A percentile compares a stretch with the other conserved stretches of the same genome.
These are phyloP conservation scores for Echeneis naucrates DNA, from an alignment of 2,797 vertebrate genomes.

Conservation along the genomic window DNA sequence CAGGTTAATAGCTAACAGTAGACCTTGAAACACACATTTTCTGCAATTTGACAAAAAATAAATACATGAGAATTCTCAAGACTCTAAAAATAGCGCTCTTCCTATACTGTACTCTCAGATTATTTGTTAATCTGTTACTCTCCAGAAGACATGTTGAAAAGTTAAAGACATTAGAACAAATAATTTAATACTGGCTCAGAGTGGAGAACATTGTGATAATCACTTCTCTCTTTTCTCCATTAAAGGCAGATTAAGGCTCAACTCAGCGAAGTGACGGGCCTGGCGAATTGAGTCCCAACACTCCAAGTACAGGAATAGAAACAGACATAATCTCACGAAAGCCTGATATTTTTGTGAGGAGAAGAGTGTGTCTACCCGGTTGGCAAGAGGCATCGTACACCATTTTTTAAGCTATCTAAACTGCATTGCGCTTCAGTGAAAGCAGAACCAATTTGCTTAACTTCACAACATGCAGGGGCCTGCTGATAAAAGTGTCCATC, in stretches of 20 bases:
- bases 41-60: constrained; percentile 3
- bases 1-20: constrained; percentile 43
- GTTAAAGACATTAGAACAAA: constrained; percentile 73
- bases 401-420: constrained; percentile 79
- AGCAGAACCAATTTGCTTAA: constrained; percentile 88
- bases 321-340: constrained; percentile 86
- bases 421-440: constrained; percentile 74
- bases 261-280: constrained; percentile 83
- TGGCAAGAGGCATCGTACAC: constrained; percentile 81
- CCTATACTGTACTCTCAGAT: constrained; percentile 43
- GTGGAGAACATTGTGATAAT: constrained; percentile 76
- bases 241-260: constrained; percentile 85
- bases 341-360: constrained; percentile 82
- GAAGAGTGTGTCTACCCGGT: constrained; percentile 77
- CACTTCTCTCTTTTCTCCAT: constrained; percentile 74
- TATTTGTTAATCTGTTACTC: constrained; percentile 67
- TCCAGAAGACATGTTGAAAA: constrained; percentile 63
- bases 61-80: constrained; percentile 34
- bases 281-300: constrained; percentile 81
- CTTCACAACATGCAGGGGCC: constrained; percentile 76
- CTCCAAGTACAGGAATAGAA: constrained; percentile 80
- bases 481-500: constrained; percentile 76
- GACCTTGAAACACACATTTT: constrained; percentile 35
- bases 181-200: constrained; percentile 78
- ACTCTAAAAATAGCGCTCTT: constrained; percentile 47